phyloP scores from a whole-genome alignment of 2,113 vertebrate genomes.

The Oncorhynchus masou region DNA sequence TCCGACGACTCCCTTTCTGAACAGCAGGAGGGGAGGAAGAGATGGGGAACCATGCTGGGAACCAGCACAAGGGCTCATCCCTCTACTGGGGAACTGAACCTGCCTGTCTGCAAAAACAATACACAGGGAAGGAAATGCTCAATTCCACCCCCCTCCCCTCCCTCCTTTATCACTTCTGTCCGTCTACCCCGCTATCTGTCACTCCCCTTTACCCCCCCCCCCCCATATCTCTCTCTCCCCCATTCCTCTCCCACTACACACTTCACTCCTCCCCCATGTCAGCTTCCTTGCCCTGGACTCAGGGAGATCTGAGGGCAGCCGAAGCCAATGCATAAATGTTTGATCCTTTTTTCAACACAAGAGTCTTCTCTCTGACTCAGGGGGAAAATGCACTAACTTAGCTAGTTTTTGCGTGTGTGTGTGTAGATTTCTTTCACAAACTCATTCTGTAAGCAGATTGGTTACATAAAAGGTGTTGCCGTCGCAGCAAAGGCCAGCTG shows the following conservation, averaged over 20 bases:
- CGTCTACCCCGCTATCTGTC: background rate
- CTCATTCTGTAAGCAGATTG: constrained; percentile 64
- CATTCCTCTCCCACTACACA: background rate
- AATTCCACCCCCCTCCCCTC: background rate
- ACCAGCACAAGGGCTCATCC: no score
- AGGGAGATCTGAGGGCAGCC: constrained; percentile 51
- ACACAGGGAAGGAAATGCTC: background rate
- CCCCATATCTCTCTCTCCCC: background rate
- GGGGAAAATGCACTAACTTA: constrained; percentile 26
- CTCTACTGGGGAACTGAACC: no score
- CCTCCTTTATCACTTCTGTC: background rate
- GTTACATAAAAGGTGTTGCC: no score
- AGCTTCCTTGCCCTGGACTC: constrained; percentile 24
- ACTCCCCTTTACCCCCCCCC: background rate
- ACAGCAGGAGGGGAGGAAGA: background rate
- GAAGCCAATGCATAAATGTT: constrained; percentile 61
- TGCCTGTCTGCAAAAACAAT: background rate
- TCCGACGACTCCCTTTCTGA: background rate
- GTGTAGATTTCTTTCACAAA: constrained; percentile 56
- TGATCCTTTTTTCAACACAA: constrained; percentile 38
- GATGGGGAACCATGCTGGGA: no score
- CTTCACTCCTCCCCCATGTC: constrained; percentile 15
- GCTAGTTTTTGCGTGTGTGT: background rate
- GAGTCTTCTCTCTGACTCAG: constrained; percentile 50
- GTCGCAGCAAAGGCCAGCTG: constrained; percentile 40